Conservation (phyloP, 2,888 invertebrate species). For the Chrysina gloriosa region DNA sequence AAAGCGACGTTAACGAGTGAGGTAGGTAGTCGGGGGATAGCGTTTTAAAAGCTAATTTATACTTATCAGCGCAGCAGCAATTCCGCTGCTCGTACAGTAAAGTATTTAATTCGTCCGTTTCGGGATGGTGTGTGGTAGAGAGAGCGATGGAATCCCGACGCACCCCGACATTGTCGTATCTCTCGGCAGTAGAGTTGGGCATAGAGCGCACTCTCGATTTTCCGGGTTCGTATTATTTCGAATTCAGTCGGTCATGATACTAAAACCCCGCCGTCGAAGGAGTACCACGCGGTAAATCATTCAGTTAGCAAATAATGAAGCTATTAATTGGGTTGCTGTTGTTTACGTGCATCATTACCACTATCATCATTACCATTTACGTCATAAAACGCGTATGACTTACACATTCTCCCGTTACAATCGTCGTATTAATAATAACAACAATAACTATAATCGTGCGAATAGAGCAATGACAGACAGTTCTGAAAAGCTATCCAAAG, state of each 20-base stretch:
- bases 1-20: slow-evolving; percentile 19
- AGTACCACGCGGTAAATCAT: slow-evolving; percentile 46
- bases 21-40: slow-evolving; percentile 11
- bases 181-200: slow-evolving; percentile 43
- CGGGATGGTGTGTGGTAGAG: slow-evolving; percentile 9
- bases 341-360: slow-evolving; percentile 41
- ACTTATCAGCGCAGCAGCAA: slow-evolving; percentile 24
- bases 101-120: slow-evolving; percentile 12
- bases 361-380: slow-evolving; percentile 4
- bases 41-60: slow-evolving; percentile 35
- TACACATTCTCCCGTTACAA: slow-evolving; percentile 10
- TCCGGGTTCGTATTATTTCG: slow-evolving; percentile 48
- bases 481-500: slow-evolving; percentile 40
- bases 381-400: slow-evolving; percentile 27
- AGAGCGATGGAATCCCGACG: slow-evolving; percentile 41
- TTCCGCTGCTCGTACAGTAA: slow-evolving; percentile 7
- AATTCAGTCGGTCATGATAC: slow-evolving; percentile 48
- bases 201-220: slow-evolving; percentile 50
- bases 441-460: slow-evolving; percentile 17
- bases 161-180: slow-evolving; percentile 44
- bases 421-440: not conserved
- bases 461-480: slow-evolving; percentile 42
- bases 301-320: slow-evolving; percentile 51
- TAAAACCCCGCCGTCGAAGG: slow-evolving; percentile 46
- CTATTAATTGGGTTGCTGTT: slow-evolving; percentile 48